Conservation (phyloP, 2,888 invertebrate genomes). For the Dasysyrphus tricinctus region DNA sequence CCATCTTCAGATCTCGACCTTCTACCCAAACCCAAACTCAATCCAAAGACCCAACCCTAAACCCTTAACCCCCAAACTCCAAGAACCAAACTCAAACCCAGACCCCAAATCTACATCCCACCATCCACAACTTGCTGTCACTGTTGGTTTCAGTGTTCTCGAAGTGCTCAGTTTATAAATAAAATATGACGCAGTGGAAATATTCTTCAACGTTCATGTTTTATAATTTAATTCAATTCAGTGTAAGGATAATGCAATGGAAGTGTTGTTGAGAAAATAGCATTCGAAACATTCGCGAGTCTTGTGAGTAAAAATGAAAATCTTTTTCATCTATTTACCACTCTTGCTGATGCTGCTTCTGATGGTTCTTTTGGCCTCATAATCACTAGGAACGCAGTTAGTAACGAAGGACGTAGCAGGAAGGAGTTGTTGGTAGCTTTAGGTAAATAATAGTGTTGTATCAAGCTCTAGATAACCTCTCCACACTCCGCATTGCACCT, state of each 20-base stretch:
- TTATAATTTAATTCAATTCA: conserved; percentile 74
- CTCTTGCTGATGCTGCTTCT: not conserved
- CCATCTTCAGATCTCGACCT: conserved; percentile 38
- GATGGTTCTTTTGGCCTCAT: conserved; percentile 5
- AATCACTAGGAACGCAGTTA: conserved; percentile 1
- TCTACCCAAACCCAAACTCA: not conserved
- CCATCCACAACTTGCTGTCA: conserved; percentile 39
- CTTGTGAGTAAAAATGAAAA: conserved; percentile 35
- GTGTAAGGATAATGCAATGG: conserved; percentile 71
- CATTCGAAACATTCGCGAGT: conserved; percentile 62
- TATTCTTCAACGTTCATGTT: conserved; percentile 68
- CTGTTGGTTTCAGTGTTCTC: conserved; percentile 45
- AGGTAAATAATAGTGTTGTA: conserved; percentile 2
- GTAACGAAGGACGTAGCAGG: conserved; percentile 7
- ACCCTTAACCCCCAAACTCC: not conserved
- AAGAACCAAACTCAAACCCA: not conserved
- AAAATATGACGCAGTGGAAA: conserved; percentile 71
- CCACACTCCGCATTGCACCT: not conserved
- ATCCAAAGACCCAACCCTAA: not conserved
- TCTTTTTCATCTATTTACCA: conserved; percentile 8
- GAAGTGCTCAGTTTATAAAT: conserved; percentile 64
- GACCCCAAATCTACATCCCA: not conserved
- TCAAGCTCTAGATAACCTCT: not conserved
- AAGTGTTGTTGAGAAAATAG: conserved; percentile 68
- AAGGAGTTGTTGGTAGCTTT: conserved; percentile 1